Evolutionary conservation across 2,888 invertebrate genomes (phyloP).

Genomic region (Eupeodes latifasciatus): DNA sequence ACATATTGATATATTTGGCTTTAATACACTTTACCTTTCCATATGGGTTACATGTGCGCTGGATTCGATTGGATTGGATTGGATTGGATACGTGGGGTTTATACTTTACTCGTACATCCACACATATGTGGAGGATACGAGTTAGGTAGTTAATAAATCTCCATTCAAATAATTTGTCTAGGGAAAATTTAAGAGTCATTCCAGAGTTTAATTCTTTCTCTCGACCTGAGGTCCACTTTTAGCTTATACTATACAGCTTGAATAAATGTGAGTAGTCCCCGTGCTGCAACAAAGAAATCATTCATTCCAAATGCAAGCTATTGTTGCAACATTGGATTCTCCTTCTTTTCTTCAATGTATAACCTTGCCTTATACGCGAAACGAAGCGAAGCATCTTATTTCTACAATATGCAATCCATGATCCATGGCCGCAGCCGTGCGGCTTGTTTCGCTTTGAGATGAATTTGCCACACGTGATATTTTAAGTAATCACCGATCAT

Average conservation of each 20-base stretch:
- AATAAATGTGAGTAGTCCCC: not conserved
- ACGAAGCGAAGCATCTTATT: not conserved
- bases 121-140: not conserved
- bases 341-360: constrained; percentile 21
- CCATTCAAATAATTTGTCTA: constrained; percentile 72
- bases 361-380: not conserved
- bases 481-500: constrained; percentile 73
- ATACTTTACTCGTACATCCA: not conserved
- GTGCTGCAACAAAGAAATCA: constrained; percentile 54
- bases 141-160: constrained; percentile 66
- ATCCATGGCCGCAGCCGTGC: constrained; percentile 35
- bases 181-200: constrained; percentile 65
- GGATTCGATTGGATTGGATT: not conserved
- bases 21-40: constrained; percentile 50
- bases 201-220: constrained; percentile 68
- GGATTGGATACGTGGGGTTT: not conserved
- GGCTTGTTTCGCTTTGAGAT: constrained; percentile 53
- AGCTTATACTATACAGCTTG: constrained; percentile 32
- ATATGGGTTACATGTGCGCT: constrained; percentile 10
- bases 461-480: constrained; percentile 75
- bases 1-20: constrained; percentile 65
- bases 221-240: constrained; percentile 48
- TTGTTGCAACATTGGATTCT: constrained; percentile 54
- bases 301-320: constrained; percentile 43
- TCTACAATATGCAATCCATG: constrained; percentile 20